Percentiles rank a stretch among this genome's conserved stretches.
phyloP scores from a whole-genome alignment of 2,797 vertebrate species.

The Cuniculus paca region DNA sequence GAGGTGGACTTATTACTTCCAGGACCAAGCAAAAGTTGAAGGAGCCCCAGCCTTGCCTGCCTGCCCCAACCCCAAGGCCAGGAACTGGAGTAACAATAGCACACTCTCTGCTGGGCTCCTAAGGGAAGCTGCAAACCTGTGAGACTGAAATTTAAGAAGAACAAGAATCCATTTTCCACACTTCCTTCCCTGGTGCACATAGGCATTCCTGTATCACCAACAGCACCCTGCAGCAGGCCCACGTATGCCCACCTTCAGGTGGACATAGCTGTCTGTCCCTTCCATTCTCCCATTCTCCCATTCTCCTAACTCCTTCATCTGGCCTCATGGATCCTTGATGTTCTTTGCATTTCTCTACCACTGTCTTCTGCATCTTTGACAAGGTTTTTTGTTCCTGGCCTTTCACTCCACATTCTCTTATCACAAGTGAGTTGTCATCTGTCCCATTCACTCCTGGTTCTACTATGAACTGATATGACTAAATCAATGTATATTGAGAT shows the following conservation, averaged over 20 bases:
- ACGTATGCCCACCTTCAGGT: rapidly evolving
- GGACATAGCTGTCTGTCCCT: rapidly evolving
- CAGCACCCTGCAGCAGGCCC: neutral
- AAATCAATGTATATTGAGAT: neutral
- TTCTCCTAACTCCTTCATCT: neutral
- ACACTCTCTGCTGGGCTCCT: neutral
- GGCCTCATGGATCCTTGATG: too few relatives aligned
- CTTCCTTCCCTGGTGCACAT: neutral
- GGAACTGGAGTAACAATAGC: neutral
- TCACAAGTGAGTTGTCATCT: neutral
- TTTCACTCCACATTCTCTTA: neutral
- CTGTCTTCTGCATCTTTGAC: neutral
- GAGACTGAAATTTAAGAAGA: neutral
- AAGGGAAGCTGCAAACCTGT: neutral
- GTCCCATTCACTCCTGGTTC: neutral
- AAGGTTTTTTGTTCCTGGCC: neutral
- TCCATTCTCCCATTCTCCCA: too few relatives aligned
- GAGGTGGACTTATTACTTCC: neutral
- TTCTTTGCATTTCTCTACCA: neutral
- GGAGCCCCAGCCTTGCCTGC: neutral
- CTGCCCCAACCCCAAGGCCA: neutral
- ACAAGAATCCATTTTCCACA: neutral
- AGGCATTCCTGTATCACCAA: neutral
- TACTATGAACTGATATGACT: neutral
- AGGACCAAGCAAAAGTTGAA: neutral